phyloP scores from a whole-genome alignment of 92 coral and sea anemone species.

The Zoanthus solanderi region DNA sequence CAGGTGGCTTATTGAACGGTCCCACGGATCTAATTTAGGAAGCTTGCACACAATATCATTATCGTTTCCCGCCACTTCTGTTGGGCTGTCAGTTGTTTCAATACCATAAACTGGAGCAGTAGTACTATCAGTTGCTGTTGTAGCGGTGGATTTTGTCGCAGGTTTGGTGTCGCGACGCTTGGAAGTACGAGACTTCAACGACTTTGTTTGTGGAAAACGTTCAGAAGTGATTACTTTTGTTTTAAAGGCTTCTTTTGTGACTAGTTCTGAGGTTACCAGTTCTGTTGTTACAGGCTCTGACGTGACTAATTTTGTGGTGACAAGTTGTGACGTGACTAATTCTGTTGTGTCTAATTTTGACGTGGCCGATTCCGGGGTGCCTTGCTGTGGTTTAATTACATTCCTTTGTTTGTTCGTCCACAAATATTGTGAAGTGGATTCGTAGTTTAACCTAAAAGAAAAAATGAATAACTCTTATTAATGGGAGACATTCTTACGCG shows the following conservation, averaged over 20 bases:
- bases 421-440: too few species aligned
- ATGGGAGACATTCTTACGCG: too few species aligned
- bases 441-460: too few species aligned
- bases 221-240: background rate
- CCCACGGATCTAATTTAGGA: slow-evolving; percentile 87
- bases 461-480: too few species aligned
- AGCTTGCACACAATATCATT: slow-evolving; percentile 70
- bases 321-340: too few species aligned
- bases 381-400: too few species aligned
- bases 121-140: background rate
- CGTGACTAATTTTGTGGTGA: too few species aligned
- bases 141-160: background rate
- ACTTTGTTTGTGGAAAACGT: background rate
- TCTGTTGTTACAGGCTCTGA: too few species aligned
- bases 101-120: slow-evolving; percentile 36
- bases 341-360: too few species aligned
- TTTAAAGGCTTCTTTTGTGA: background rate
- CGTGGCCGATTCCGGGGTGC: too few species aligned
- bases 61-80: background rate
- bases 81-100: slow-evolving; percentile 29
- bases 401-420: too few species aligned
- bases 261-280: background rate
- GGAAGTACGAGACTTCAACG: background rate
- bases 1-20: slow-evolving; percentile 75
- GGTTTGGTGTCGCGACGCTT: background rate